Evolutionary conservation across 2,113 vertebrate genomes (phyloP).

Genomic region (Scophthalmus maximus): DNA sequence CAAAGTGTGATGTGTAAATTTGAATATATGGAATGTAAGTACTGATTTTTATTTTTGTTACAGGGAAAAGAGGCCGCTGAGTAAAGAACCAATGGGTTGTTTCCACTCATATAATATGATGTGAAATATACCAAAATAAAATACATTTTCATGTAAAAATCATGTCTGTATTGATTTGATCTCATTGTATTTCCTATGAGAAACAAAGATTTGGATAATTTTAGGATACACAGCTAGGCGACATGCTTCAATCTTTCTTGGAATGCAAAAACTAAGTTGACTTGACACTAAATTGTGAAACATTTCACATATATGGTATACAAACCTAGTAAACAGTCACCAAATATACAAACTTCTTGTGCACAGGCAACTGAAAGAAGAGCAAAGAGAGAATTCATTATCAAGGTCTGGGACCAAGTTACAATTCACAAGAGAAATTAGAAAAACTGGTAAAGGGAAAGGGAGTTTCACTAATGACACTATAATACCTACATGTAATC

Average conservation of each 20-base stretch:
- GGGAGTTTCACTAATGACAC: no score
- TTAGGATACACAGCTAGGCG: background rate
- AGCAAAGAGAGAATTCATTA: no score
- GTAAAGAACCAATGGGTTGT: background rate
- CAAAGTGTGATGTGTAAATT: background rate
- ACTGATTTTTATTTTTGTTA: background rate
- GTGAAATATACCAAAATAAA: background rate
- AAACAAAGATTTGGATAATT: background rate
- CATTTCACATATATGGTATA: no score
- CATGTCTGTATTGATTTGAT: background rate
- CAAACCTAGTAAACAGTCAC: no score
- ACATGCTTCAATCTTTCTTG: background rate
- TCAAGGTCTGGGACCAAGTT: no score
- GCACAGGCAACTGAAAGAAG: no score
- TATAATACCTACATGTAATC: no score
- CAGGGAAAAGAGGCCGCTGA: slow-evolving; percentile 2
- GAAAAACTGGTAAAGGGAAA: no score
- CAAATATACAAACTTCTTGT: no score
- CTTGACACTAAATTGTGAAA: no score
- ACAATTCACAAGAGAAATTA: no score
- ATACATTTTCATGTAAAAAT: background rate
- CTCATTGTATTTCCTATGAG: background rate
- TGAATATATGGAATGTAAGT: background rate
- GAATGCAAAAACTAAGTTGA: background rate
- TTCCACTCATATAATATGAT: slow-evolving; percentile 15